Conservation (phyloP, 2,113 vertebrate genomes). For the Felis catus region F.catus_Fca126_mat1.0 CM031420.1:22820501-22821000, state of each 20-base stretch:
- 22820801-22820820: background rate
- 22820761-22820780: background rate
- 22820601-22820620: background rate
- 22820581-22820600: background rate
- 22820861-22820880: background rate
- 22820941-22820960: background rate
- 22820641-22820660: background rate
- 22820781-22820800: background rate
- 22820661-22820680: background rate
- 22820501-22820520: background rate
- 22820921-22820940: accelerated
- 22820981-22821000: background rate
- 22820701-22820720: background rate
- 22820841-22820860: accelerated
- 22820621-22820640: background rate
- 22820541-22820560: background rate
- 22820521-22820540: background rate
- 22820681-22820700: background rate
- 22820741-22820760: background rate
- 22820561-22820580: background rate
- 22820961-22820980: background rate
- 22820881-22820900: background rate
- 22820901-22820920: background rate
- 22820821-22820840: accelerated
- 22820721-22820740: background rate